A percentile compares a stretch with the other conserved stretches of the same genome.
These are phyloP conservation scores for Enteromius paludinosus DNA, from an alignment of 2,797 vertebrate species.

Conservation along the genomic window DNA sequence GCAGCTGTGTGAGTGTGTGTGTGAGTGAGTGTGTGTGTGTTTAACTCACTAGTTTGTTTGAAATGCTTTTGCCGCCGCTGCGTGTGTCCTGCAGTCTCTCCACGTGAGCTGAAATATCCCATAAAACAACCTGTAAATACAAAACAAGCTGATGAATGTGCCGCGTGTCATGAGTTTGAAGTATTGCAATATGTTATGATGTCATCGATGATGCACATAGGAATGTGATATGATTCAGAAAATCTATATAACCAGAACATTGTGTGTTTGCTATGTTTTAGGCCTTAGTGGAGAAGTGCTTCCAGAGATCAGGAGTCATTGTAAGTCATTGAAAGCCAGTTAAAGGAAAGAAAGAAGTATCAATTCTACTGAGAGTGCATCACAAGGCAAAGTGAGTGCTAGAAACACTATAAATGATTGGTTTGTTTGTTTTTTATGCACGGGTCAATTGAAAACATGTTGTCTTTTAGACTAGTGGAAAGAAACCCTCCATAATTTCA, in stretches of 20 bases:
- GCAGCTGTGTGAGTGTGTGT: conserved; percentile 14
- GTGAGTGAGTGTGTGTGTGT: background rate
- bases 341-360: background rate
- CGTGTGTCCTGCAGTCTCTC: conserved; percentile 74
- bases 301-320: background rate
- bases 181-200: background rate
- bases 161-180: background rate
- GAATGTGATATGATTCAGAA: background rate
- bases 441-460: background rate
- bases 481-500: background rate
- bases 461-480: background rate
- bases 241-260: background rate
- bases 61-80: conserved; percentile 54
- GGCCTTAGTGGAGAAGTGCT: background rate
- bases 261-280: background rate
- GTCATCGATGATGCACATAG: background rate
- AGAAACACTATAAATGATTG: background rate
- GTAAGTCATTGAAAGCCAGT: background rate
- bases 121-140: conserved; percentile 83
- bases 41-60: conserved; percentile 70
- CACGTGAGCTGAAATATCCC: conserved; percentile 86
- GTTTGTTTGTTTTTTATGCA: background rate
- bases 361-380: background rate
- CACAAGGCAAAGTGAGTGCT: background rate
- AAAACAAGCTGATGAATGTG: background rate